A percentile compares a stretch with the other conserved stretches of the same genome.
Conservation (phyloP, 2,888 invertebrate genomes). For the Amphipoea lucens region DNA sequence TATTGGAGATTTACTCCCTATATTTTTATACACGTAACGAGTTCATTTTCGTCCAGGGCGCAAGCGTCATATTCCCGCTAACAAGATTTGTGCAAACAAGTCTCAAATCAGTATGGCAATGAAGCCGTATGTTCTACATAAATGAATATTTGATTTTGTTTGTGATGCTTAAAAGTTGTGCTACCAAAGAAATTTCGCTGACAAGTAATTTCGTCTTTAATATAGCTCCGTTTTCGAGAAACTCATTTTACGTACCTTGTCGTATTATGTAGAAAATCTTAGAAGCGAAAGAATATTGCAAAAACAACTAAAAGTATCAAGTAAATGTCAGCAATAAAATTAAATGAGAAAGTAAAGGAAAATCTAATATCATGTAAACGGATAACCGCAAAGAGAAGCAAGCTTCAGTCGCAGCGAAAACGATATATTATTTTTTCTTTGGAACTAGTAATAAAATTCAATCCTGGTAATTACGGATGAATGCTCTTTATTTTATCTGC, state of each 20-base stretch:
- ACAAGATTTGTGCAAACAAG: slow-evolving; percentile 81
- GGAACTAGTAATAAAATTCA: slow-evolving; percentile 26
- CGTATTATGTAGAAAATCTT: slow-evolving; percentile 19
- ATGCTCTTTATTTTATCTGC: slow-evolving; percentile 11
- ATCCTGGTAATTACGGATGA: slow-evolving; percentile 28
- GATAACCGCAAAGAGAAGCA: slow-evolving; percentile 29
- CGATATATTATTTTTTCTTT: slow-evolving; percentile 32
- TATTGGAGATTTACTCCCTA: slow-evolving; percentile 65
- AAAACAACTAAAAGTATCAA: slow-evolving; percentile 37
- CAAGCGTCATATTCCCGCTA: slow-evolving; percentile 72
- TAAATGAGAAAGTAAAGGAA: slow-evolving; percentile 34
- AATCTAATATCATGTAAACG: slow-evolving; percentile 40
- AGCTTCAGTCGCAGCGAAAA: slow-evolving; percentile 25
- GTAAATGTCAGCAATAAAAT: slow-evolving; percentile 31
- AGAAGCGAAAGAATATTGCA: slow-evolving; percentile 21
- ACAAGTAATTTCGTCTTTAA: slow-evolving; percentile 60
- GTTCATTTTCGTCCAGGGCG: slow-evolving; percentile 71
- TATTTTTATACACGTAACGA: slow-evolving; percentile 74
- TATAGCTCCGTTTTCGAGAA: slow-evolving; percentile 38
- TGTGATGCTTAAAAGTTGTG: slow-evolving; percentile 65
- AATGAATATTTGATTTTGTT: slow-evolving; percentile 71
- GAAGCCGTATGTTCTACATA: slow-evolving; percentile 69
- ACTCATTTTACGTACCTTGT: slow-evolving; percentile 9
- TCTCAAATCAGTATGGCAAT: slow-evolving; percentile 76
- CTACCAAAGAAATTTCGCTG: slow-evolving; percentile 54